These are phyloP conservation scores for Mallotus villosus DNA, from an alignment of 2,797 vertebrate genomes.

Conservation along the genomic window DNA sequence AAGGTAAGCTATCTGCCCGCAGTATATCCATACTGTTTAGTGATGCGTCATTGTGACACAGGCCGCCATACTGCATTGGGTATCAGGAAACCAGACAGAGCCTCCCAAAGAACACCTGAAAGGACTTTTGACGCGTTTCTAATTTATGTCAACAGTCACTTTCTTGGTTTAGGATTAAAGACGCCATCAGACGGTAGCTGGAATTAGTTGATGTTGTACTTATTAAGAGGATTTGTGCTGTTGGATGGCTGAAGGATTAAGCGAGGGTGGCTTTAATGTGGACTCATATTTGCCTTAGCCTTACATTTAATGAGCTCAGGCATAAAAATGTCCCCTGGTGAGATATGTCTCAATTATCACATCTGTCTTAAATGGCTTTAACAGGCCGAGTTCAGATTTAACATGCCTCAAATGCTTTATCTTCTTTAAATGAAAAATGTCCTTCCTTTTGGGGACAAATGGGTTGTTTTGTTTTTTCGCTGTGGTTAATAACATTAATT, in stretches of 20 bases:
- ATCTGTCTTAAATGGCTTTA: neutral
- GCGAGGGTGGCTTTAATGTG: conserved; percentile 1
- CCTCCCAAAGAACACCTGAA: neutral
- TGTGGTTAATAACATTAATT: neutral
- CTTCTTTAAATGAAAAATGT: neutral
- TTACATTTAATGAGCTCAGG: neutral
- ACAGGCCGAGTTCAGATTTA: no score
- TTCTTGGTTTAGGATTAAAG: conserved; percentile 9
- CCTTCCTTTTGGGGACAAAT: neutral
- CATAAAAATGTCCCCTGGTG: no score
- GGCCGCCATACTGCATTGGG: neutral
- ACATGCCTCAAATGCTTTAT: no score
- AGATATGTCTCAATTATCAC: neutral
- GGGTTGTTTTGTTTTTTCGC: neutral
- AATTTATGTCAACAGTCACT: neutral
- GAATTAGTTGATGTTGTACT: conserved; percentile 24
- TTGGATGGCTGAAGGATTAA: conserved; percentile 18
- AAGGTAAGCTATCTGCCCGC: conserved; percentile 81
- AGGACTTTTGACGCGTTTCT: neutral
- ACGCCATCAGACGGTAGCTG: conserved; percentile 14
- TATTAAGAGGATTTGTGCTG: conserved; percentile 26
- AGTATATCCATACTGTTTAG: neutral
- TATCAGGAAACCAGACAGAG: neutral
- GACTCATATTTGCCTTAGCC: conserved; percentile 7
- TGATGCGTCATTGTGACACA: no score